phyloP scores from a whole-genome alignment of 1,140 invertebrate genomes.

The Argopecten irradians region DNA sequence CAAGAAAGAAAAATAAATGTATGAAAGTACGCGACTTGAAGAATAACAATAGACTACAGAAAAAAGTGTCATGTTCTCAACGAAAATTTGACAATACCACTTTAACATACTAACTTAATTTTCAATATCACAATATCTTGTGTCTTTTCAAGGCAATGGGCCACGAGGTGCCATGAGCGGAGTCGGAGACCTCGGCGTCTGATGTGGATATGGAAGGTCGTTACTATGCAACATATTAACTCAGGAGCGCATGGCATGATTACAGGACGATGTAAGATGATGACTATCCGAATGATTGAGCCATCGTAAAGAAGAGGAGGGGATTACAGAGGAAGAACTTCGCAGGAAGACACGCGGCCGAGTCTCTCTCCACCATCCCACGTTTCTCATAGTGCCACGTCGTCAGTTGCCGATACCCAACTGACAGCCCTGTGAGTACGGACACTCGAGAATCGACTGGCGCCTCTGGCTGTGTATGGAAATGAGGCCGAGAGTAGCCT shows the following conservation, averaged over 20 bases:
- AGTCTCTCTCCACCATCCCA: constrained; percentile 67
- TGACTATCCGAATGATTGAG: constrained; percentile 65
- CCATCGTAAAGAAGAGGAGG: constrained; percentile 63
- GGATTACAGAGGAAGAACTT: constrained; percentile 52
- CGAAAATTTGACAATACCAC: no score
- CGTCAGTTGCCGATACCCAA: constrained; percentile 70
- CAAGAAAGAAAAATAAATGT: no score
- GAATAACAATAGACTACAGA: no score
- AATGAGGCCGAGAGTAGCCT: constrained; percentile 57
- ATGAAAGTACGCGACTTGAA: no score
- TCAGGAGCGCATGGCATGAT: constrained; percentile 56
- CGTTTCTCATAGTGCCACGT: constrained; percentile 69
- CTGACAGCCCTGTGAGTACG: constrained; percentile 60
- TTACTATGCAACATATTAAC: constrained; percentile 59
- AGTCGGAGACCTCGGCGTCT: constrained; percentile 60
- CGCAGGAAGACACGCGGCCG: constrained; percentile 69
- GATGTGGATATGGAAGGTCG: constrained; percentile 63
- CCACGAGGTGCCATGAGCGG: constrained; percentile 59
- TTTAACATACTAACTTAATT: no score
- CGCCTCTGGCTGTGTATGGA: constrained; percentile 50
- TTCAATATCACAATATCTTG: no score
- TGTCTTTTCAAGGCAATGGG: constrained; percentile 57
- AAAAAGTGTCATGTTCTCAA: no score
- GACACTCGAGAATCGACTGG: constrained; percentile 54
- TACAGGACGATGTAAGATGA: constrained; percentile 63